Conservation (phyloP, 2,113 vertebrate species). For the Cephalopholis sonnerati region DNA sequence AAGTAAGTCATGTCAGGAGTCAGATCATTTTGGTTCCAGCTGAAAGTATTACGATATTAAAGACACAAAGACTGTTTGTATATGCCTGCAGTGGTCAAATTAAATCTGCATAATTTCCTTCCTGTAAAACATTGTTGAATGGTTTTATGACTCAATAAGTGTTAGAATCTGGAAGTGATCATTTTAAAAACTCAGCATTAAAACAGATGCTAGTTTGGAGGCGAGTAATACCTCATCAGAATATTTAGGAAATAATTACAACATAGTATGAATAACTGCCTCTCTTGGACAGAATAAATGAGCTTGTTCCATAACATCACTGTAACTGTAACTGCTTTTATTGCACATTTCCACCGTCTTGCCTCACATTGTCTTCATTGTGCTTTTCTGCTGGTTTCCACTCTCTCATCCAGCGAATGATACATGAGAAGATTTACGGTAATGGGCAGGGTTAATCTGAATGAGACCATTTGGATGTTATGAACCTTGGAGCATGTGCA, state of each 20-base stretch:
- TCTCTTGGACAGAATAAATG: slow-evolving; percentile 22
- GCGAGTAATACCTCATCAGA: slow-evolving; percentile 31
- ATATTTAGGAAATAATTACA: slow-evolving; percentile 61
- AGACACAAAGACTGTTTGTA: slow-evolving; percentile 44
- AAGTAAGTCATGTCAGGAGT: background rate
- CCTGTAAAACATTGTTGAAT: slow-evolving; percentile 42
- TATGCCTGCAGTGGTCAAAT: slow-evolving; percentile 17
- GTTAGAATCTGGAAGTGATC: slow-evolving; percentile 47
- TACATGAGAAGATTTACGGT: slow-evolving; percentile 24
- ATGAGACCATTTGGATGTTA: background rate
- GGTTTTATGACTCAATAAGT: slow-evolving; percentile 51
- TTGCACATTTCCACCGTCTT: slow-evolving; percentile 45
- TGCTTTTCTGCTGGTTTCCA: slow-evolving; percentile 48
- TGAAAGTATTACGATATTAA: slow-evolving; percentile 23
- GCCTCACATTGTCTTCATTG: slow-evolving; percentile 53
- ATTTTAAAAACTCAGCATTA: slow-evolving; percentile 27
- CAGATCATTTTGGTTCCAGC: slow-evolving; percentile 14
- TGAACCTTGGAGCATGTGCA: slow-evolving; percentile 11
- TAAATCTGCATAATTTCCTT: slow-evolving; percentile 36
- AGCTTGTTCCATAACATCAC: slow-evolving; percentile 56
- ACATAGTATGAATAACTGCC: slow-evolving; percentile 38
- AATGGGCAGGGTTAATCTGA: background rate
- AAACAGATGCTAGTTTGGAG: slow-evolving; percentile 47
- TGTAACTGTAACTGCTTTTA: slow-evolving; percentile 44
- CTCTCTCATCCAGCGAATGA: slow-evolving; percentile 45